Base-by-base conservation (phyloP, 2,888 invertebrate genomes). In the Neoaliturus tenellus region DNA sequence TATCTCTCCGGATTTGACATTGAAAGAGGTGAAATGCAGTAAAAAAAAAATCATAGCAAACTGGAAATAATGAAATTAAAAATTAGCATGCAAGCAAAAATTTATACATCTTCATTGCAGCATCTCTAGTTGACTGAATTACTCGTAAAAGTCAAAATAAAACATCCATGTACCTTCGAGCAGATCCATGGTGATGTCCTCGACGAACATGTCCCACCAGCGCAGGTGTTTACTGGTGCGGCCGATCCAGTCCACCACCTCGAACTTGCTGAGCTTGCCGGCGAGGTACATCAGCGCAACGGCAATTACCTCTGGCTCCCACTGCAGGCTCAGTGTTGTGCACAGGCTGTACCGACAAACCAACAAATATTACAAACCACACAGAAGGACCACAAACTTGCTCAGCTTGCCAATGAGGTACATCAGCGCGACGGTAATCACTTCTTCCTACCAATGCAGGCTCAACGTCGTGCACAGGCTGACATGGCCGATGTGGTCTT, bases 171-270 rank as follows among this genome's bases (percentile, higher is more conserved):
- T 75, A 93, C 94, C 94, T 92, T 99, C 99, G 58, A 99, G 92
- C 81, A 99, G 92, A 88, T 98, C 98, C 94, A 97, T 96, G 0
- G 97, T 96, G 39, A 99, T 95, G 89, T 98, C 98, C 89, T 98
- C 97, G 0, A 99, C 97, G 90, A 98, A 98, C 95, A 97, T 96
- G 89, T 99, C 99, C 99, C 99, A 99, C 99, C 99, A 99, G 33
- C 96, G 93, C 3, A 93, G 92, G 90, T 97, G 96, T 89, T 95
- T 94, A 1, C 95, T 90, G 73, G 92, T 92, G 12, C 97, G 92
- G 0, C 97, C 98, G 48, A 94, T 93, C 98, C 98, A 99, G 91
- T 99, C 98, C 5, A 94, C 92, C 0, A 99, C 97, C 89, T 98
- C 98, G 90, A 98, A 98, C 91, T 98, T 98, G 90, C 97, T 98